Evolutionary conservation across 2,797 vertebrate species (phyloP), one percentile per base, ranked within the genome.

Genomic region (Ptychadena robeensis): DNA sequence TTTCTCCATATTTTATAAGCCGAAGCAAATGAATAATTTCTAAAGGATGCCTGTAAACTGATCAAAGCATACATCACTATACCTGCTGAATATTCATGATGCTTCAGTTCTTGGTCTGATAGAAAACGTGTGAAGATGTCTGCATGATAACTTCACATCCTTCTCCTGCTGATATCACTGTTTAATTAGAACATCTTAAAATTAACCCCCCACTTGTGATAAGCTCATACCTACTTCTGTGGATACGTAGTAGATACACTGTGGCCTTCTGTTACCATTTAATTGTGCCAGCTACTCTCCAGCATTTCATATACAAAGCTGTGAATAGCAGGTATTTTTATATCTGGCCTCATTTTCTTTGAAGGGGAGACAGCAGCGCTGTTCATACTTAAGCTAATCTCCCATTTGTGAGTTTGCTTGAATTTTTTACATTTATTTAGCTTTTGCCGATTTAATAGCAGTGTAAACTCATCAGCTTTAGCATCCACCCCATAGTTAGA

Each of bases 41-140:
- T 68, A 27, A 59, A 59, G 37, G 34, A 73, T 67, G 79, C 35
- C 25, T 81, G 38, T 31, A 37, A 53, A 66, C 61, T 64, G 80
- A 67, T 74, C 71, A 82, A 82, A 75, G 30, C 31, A 61, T 22
- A 59, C 37, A 38, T 37, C 80, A 53, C n/a, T 64, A 32, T 30
- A 0, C 25, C 63, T 68, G 7, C 27, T 82, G 80, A 82, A 82
- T 82, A 82, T 82, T 82, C 80, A 81, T 81, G n/a, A 48, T 32
- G 9, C 31, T 32, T 80, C 69, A 75, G 64, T 38, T 27, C 71
- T 75, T 64, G 65, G 14, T 61, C 31, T 72, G 70, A 34, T 73
- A 35, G 40, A 61, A 48, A 72, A 81, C 32, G 70, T 81, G 79
- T 81, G 79, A 81, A 81, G 72, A 72, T 25, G 25, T n/a, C 59